Evolutionary conservation across 64 coral and sea anemone species (phyloP), one percentile per base, ranked within the genome.

Genomic region (Montipora foliosa): DNA sequence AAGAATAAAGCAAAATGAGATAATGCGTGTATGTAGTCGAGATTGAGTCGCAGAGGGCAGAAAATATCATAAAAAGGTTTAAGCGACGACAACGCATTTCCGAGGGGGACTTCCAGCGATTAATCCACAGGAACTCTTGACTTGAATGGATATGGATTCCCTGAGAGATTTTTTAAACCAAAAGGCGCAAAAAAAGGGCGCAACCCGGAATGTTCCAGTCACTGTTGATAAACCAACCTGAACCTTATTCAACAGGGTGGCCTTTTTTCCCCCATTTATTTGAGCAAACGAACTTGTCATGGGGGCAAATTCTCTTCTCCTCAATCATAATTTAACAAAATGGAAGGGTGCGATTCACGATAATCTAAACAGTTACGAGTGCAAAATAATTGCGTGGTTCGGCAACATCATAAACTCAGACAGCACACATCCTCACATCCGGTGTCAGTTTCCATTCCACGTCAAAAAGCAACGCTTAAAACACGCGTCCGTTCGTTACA

Each of bases 381-480:
- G 68, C 21, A 86, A 6, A 86, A 49, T 69, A 71, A 72, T 86
- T 86, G 82, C 82, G 82, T 86, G 82, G 82, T 49, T 72, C 66
- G 66, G 82, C 47, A 86, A 67, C 47, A 86, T 86, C 82, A 86
- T 5, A 22, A 44, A 68, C 14, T 49, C 82, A 86, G 82, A 86
- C 82, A 86, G 47, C 82, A 86, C 47, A 50, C 82, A 86, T 86
- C 19, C 82, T 22, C 6, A 72, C 82, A 49, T 86, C 82, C 82
- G 82, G 82, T 86, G 67, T 86, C 82, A 86, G 44, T 86, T 86
- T 86, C 62, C 82, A 5, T 46, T 21, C 67, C 68, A 22, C 66
- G 66, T 71, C 62, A 86, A 51, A 86, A 86, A 72, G 24, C 64
- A 86, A 72, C 82, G 82, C 82, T 86, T 71, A 86, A 86, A 86